phyloP scores from a whole-genome alignment of 2,888 invertebrate genomes.

The Ormyrus rosae region DNA sequence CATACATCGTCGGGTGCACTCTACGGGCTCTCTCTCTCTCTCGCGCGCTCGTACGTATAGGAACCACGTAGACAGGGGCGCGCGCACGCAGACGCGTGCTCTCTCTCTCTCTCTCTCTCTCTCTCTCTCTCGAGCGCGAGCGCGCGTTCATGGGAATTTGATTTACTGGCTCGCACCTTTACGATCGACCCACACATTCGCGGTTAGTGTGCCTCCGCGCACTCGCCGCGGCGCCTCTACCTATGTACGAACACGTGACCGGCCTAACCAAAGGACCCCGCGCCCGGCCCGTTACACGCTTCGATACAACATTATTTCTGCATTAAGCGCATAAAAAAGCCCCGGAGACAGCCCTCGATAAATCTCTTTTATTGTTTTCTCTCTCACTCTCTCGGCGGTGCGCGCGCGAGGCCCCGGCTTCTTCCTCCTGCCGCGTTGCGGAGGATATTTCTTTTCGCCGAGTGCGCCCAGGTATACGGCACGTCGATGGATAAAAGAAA shows the following conservation, averaged over 20 bases:
- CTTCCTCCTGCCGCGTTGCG: too few relatives aligned
- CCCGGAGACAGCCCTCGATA: slow-evolving; percentile 21
- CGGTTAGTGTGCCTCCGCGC: slow-evolving; percentile 50
- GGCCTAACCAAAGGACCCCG: slow-evolving; percentile 47
- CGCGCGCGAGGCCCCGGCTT: too few relatives aligned
- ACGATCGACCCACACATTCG: slow-evolving; percentile 62
- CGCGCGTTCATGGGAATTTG: slow-evolving; percentile 63
- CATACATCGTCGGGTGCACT: too few relatives aligned
- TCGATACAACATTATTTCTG: slow-evolving; percentile 56
- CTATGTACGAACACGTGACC: slow-evolving; percentile 43
- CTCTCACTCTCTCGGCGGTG: slow-evolving; percentile 6
- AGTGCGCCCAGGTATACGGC: too few relatives aligned
- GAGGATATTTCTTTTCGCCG: too few relatives aligned
- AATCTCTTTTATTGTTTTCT: slow-evolving; percentile 52
- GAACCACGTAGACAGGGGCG: background rate
- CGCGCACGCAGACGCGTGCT: too few relatives aligned
- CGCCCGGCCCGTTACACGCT: slow-evolving; percentile 27
- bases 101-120: background rate
- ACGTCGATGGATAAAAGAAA: too few relatives aligned
- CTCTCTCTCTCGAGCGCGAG: slow-evolving; percentile 50
- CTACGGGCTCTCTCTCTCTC: background rate
- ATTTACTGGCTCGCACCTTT: slow-evolving; percentile 65
- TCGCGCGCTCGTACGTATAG: background rate
- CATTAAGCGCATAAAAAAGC: slow-evolving; percentile 50
- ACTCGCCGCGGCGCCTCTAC: background rate